These are phyloP conservation scores for Erpetoichthys calabaricus DNA, from an alignment of 2,797 vertebrate species.

Conservation along the genomic window DNA sequence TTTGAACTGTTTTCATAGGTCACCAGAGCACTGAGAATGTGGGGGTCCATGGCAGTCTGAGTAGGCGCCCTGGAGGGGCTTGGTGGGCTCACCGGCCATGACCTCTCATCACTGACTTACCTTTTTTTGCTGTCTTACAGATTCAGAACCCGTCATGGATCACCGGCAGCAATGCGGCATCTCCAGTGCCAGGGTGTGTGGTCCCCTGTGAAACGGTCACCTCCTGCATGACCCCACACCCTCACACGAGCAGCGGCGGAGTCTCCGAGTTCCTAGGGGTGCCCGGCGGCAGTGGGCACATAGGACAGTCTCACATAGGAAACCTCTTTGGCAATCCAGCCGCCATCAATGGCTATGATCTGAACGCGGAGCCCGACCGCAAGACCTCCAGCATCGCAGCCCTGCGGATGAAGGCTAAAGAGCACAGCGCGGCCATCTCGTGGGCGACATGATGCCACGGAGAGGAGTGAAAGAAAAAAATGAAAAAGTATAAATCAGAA, in stretches of 20 bases:
- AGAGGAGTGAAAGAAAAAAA: constrained; percentile 19
- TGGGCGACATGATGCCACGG: constrained; percentile 83
- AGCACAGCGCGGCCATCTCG: constrained; percentile 97
- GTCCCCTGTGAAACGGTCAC: constrained; percentile 88
- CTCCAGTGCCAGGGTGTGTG: constrained; percentile 84
- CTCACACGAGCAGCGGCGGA: constrained; percentile 67
- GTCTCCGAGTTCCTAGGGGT: constrained; percentile 86
- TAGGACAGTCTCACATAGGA: constrained; percentile 93
- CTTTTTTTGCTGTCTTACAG: constrained; percentile 33
- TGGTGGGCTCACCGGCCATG: too few relatives aligned
- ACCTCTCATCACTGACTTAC: too few relatives aligned
- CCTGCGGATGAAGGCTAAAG: constrained; percentile 96
- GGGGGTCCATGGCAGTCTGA: too few relatives aligned
- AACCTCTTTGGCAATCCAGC: constrained; percentile 71
- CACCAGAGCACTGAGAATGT: too few relatives aligned
- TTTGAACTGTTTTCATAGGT: too few relatives aligned
- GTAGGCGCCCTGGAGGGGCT: too few relatives aligned
- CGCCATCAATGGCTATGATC: constrained; percentile 82
- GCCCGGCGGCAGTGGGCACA: constrained; percentile 61
- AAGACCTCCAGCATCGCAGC: constrained; percentile 94
- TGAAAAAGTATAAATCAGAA: constrained; percentile 9
- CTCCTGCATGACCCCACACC: constrained; percentile 93
- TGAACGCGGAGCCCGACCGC: constrained; percentile 91
- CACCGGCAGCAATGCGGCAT: constrained; percentile 69
- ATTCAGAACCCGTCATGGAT: constrained; percentile 98